phyloP scores from a whole-genome alignment of 2,113 vertebrate genomes.

The Oreochromis aureus region DNA sequence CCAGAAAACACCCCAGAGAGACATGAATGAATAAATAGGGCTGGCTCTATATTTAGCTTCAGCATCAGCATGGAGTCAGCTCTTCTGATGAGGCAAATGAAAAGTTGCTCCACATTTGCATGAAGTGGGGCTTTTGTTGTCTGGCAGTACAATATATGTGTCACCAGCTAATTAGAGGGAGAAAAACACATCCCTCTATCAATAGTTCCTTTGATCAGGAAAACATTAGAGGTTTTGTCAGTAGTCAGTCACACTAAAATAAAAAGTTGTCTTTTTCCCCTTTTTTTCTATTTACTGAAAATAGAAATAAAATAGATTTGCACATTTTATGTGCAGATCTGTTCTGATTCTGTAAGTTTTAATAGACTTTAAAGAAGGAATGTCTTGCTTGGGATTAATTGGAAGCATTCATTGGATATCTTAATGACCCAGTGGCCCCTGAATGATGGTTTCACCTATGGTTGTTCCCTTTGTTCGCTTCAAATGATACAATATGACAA shows the following conservation, averaged over 20 bases:
- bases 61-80: background rate
- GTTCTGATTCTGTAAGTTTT: background rate
- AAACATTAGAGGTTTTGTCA: conserved; percentile 47
- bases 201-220: conserved; percentile 51
- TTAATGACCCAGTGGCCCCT: background rate
- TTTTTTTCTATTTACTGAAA: background rate
- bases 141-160: conserved; percentile 20
- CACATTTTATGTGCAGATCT: background rate
- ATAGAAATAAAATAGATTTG: background rate
- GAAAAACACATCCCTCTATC: conserved; percentile 18
- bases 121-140: conserved; percentile 40
- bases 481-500: background rate
- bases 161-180: conserved; percentile 48
- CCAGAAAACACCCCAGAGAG: conserved; percentile 37
- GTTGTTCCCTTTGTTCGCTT: background rate
- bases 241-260: background rate
- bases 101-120: conserved; percentile 55
- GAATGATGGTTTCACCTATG: background rate
- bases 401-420: background rate
- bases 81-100: conserved; percentile 30
- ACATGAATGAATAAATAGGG: conserved; percentile 21
- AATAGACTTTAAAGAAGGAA: background rate
- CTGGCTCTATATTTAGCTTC: conserved; percentile 36
- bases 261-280: background rate
- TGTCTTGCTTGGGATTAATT: background rate